phyloP scores from a whole-genome alignment of 1,140 invertebrate species.

The Zaprionus tsacasi region DNA sequence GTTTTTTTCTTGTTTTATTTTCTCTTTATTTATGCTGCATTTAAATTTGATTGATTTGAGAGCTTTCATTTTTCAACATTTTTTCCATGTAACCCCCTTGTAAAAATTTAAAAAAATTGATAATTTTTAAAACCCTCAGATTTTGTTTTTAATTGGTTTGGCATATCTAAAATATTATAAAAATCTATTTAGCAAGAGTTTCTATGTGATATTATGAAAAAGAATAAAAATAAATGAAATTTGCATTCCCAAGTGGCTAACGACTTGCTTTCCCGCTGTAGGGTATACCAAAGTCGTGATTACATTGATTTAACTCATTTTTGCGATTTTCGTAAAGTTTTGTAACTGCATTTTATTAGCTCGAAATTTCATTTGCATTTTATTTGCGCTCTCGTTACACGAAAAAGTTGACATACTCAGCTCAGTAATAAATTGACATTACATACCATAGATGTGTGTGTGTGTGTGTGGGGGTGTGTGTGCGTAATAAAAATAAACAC shows the following conservation, averaged over 20 bases:
- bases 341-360: conserved; percentile 81
- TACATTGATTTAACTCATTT: background rate
- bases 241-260: background rate
- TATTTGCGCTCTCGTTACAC: conserved; percentile 62
- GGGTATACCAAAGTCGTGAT: background rate
- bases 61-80: no score
- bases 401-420: conserved; percentile 41
- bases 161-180: no score
- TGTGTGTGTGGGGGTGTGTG: conserved; percentile 2
- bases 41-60: no score
- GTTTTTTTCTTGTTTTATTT: conserved; percentile 10
- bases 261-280: background rate
- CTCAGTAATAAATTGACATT: conserved; percentile 64
- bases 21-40: background rate
- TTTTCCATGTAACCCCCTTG: no score
- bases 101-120: no score
- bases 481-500: conserved; percentile 43
- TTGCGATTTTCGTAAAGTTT: conserved; percentile 38
- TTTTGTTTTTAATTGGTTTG: no score
- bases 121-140: no score
- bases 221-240: background rate
- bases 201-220: no score
- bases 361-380: conserved; percentile 78
- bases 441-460: conserved; percentile 19
- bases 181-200: no score